Evolutionary conservation across 2,113 vertebrate genomes (phyloP).

Genomic region (Polypterus senegalus): DNA sequence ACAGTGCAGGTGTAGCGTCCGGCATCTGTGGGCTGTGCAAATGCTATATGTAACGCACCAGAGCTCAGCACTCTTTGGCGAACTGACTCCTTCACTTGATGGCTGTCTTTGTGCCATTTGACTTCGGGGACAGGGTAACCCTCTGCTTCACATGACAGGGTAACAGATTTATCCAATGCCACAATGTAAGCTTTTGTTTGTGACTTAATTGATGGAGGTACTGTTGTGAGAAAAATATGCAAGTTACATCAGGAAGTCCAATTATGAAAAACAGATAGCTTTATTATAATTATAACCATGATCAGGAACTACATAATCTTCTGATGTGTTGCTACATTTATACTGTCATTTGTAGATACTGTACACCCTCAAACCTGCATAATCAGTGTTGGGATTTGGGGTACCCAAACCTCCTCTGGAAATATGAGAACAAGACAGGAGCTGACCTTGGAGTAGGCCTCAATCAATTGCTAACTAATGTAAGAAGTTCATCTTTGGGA

Average conservation of each 20-base stretch:
- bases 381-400: too few relatives aligned
- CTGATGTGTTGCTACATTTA: too few relatives aligned
- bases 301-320: too few relatives aligned
- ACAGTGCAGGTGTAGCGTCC: constrained; percentile 77
- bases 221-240: constrained; percentile 37
- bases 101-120: constrained; percentile 73
- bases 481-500: too few relatives aligned
- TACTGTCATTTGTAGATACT: too few relatives aligned
- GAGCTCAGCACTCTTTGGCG: constrained; percentile 59
- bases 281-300: too few relatives aligned
- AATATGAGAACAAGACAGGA: too few relatives aligned
- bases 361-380: too few relatives aligned
- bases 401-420: too few relatives aligned
- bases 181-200: constrained; percentile 43
- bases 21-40: constrained; percentile 56
- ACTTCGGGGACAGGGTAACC: constrained; percentile 68
- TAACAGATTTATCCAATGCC: constrained; percentile 66
- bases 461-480: too few relatives aligned
- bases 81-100: constrained; percentile 50
- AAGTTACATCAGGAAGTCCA: background rate
- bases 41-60: constrained; percentile 73
- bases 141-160: constrained; percentile 60
- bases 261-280: too few relatives aligned
- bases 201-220: constrained; percentile 69
- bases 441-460: too few relatives aligned